Base-by-base conservation (phyloP, 2,797 vertebrate species). In the Amazonetta brasiliensis region DNA sequence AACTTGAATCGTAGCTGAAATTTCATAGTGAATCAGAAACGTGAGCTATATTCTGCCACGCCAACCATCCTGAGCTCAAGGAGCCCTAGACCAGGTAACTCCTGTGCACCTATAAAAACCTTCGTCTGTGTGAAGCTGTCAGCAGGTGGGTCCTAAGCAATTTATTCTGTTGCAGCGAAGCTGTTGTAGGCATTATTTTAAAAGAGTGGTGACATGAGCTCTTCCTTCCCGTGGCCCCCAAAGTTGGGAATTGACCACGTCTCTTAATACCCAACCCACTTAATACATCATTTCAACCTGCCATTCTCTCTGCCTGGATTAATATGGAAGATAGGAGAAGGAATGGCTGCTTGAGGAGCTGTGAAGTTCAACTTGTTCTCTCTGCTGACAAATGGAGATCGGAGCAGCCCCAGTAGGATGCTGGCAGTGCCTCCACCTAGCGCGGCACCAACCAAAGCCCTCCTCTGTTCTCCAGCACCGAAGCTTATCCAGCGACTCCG, bases 401-500 rank as follows among this genome's bases (percentile, higher is more conserved):
- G 63, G 68, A 15, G 16, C 46, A 59, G 66, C 13, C 37, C 12
- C 39, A 33, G 59, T 69, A 76, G 79, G 91, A 56, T 56, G 28
- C 26, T 2, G 55, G 78, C 81, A 84, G 62, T 79, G 48, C 58
- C 58, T 87, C 72, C 7, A 1, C 33, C 2, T 76, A 44, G 46
- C 13, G 28, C 13, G 76, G 62, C 89, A 54, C 56, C 59, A 89
- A 25, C 78, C 74, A 90, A 91, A 82, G 0, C 66, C 66, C 94
- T 73, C 25, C 37, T 90, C 84, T 66, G 33, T 87, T 63, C 90
- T 73, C 58, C 90, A 82, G 54, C 64, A 16, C 66, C 56, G 81
- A 73, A 79, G 92, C 86, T 92, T 95, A 96, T 85, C 88, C 87
- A 92, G 81, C 89, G 82, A 81, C 84, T 95, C 92, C 79, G 69